These are phyloP conservation scores for Lasioglossum baleicum DNA, from an alignment of 1,140 invertebrate species.

Conservation along the genomic window DNA sequence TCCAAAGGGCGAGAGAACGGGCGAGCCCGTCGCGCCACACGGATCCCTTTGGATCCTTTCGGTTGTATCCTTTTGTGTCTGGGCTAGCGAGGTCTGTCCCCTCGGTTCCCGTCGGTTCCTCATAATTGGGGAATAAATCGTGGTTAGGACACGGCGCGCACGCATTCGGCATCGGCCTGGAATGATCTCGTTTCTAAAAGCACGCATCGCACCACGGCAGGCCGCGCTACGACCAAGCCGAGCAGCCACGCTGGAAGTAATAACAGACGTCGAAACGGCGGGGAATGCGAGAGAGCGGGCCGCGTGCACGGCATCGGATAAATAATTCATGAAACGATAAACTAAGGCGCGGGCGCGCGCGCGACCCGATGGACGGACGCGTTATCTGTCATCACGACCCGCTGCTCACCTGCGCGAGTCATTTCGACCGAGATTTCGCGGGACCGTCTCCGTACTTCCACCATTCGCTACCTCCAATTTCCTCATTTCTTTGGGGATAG, in stretches of 20 bases:
- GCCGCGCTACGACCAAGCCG: not conserved
- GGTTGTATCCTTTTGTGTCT: constrained; percentile 33
- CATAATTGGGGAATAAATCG: constrained; percentile 45
- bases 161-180: constrained; percentile 12
- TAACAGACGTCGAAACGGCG: constrained; percentile 36
- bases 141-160: not conserved
- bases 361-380: not conserved
- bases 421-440: constrained; percentile 10
- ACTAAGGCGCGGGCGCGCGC: not conserved
- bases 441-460: not conserved
- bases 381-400: constrained; percentile 9
- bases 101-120: not conserved
- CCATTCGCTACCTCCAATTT: no score
- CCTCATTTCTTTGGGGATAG: no score
- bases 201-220: not conserved
- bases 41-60: constrained; percentile 15
- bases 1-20: not conserved
- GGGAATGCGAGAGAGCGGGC: constrained; percentile 30
- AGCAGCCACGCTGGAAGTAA: constrained; percentile 20
- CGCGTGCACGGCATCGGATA: constrained; percentile 34
- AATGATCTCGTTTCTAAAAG: constrained; percentile 43
- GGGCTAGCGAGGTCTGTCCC: not conserved
- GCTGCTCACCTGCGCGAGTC: constrained; percentile 22
- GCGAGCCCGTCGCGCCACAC: not conserved
- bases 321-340: constrained; percentile 50